phyloP scores from a whole-genome alignment of 2,888 invertebrate species.

The Leptinotarsa tumamoca region DNA sequence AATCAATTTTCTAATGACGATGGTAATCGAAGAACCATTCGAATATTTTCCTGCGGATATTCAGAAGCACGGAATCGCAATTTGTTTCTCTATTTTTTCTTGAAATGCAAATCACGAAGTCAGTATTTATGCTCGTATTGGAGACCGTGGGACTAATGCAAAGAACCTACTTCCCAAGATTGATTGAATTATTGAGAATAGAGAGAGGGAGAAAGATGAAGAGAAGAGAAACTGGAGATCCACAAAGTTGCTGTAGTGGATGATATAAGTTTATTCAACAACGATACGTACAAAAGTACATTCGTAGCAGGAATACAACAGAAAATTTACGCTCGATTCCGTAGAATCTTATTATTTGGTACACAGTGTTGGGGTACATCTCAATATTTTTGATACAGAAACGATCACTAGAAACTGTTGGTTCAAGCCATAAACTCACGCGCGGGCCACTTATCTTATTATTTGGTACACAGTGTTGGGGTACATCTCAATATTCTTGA shows the following conservation, averaged over 20 bases:
- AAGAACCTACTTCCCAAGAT: conserved; percentile 17
- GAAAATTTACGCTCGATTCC: too few relatives aligned
- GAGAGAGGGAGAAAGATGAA: background rate
- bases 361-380: too few relatives aligned
- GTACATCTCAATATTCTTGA: too few relatives aligned
- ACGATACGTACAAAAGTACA: too few relatives aligned
- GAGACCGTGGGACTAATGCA: conserved; percentile 43
- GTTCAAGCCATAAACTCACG: too few relatives aligned
- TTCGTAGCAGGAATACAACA: too few relatives aligned
- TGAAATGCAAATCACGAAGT: conserved; percentile 51
- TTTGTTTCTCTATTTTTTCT: conserved; percentile 52
- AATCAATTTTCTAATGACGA: conserved; percentile 47
- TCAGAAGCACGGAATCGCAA: conserved; percentile 55
- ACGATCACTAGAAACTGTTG: too few relatives aligned
- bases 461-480: too few relatives aligned
- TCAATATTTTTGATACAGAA: too few relatives aligned
- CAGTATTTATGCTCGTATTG: conserved; percentile 47
- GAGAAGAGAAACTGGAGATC: background rate
- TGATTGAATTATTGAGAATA: conserved; percentile 14
- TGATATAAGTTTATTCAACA: background rate
- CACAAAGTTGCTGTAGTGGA: background rate
- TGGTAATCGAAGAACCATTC: conserved; percentile 48
- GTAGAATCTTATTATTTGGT: too few relatives aligned
- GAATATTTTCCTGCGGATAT: conserved; percentile 49
- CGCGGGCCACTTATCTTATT: too few relatives aligned